Conservation (phyloP, 2,113 vertebrate species). For the Edolisoma coerulescens region DNA sequence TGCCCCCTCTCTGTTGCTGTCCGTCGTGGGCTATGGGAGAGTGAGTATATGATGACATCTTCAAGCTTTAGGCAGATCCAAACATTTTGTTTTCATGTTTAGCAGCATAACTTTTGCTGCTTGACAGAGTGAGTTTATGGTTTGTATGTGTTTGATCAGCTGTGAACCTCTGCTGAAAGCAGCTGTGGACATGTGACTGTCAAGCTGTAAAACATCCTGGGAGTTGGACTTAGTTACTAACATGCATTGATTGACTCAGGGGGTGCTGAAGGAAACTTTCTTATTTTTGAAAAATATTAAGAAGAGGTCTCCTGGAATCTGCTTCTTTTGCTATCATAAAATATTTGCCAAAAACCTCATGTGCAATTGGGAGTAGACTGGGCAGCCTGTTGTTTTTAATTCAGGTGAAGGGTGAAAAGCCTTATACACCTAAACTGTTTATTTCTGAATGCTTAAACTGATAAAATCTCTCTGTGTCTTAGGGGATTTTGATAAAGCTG, state of each 20-base stretch:
- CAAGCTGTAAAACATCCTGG: neutral
- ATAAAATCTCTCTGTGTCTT: neutral
- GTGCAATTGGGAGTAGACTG: accelerated
- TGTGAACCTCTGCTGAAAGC: neutral
- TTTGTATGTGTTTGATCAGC: neutral
- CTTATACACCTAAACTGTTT: neutral
- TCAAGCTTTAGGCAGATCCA: neutral
- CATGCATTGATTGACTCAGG: neutral
- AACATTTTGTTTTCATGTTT: neutral
- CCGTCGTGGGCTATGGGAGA: conserved; percentile 98
- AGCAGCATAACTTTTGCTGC: neutral
- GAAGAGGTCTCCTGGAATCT: neutral
- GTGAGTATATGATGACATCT: conserved; percentile 75
- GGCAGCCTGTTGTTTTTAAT: neutral
- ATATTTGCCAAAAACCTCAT: neutral
- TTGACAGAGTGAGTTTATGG: neutral
- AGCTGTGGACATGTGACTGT: neutral
- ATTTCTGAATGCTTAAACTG: neutral
- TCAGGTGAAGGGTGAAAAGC: neutral
- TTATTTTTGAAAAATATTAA: neutral
- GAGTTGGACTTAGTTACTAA: neutral
- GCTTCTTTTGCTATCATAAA: neutral
- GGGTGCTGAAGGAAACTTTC: neutral
- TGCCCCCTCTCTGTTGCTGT: conserved; percentile 94
- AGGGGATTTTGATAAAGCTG: neutral